Evolutionary conservation across 2,113 vertebrate species (phyloP).

Genomic region (Actenoides lindsayi): DNA sequence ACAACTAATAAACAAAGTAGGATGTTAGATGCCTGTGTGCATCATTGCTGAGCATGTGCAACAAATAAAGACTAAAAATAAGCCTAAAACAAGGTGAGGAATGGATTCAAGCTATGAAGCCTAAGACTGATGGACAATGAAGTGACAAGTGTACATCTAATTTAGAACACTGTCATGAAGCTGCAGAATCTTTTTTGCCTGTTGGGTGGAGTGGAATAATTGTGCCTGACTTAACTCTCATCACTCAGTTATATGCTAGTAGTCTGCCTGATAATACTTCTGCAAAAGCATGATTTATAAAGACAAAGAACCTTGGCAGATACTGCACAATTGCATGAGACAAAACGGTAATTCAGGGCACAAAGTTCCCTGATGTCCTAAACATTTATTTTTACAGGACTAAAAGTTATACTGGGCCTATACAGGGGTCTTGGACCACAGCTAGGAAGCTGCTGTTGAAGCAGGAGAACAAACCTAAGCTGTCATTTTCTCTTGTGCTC

Average conservation of each 20-base stretch:
- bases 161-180: constrained; percentile 24
- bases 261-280: not conserved
- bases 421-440: not conserved
- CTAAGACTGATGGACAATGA: not conserved
- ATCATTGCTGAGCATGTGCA: not conserved
- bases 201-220: constrained; percentile 31
- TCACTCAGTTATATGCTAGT: not conserved
- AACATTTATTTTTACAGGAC: not conserved
- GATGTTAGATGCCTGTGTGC: not conserved
- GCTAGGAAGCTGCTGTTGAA: not conserved
- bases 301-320: constrained; percentile 10
- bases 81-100: not conserved
- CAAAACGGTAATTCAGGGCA: not conserved
- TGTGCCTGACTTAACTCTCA: not conserved
- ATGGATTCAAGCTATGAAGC: not conserved
- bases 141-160: constrained; percentile 21
- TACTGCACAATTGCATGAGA: not conserved
- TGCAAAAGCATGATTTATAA: not conserved
- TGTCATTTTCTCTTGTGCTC: not conserved
- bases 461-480: not conserved
- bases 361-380: not conserved
- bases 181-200: constrained; percentile 9
- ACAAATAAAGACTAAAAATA: not conserved
- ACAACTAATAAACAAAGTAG: not conserved
- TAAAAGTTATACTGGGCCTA: not conserved